phyloP scores from a whole-genome alignment of 2,797 vertebrate species.

The Emys orbicularis region DNA sequence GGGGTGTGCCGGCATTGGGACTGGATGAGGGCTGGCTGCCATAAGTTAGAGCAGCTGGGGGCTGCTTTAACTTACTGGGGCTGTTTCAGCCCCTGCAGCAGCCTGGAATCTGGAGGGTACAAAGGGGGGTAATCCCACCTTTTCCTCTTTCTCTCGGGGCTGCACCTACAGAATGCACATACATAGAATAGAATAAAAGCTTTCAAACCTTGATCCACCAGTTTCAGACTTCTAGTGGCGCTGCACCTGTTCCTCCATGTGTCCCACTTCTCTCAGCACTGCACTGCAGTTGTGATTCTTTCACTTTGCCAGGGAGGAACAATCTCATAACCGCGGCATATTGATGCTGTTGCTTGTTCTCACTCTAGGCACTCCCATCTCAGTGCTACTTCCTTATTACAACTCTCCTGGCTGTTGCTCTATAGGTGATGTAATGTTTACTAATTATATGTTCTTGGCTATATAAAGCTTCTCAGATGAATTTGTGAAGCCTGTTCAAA shows the following conservation, averaged over 20 bases:
- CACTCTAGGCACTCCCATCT: neutral
- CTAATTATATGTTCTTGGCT: slow-evolving; percentile 23
- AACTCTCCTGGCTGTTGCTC: neutral
- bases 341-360: neutral
- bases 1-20: neutral
- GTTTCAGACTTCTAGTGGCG: neutral
- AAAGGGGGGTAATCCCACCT: neutral
- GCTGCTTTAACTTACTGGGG: neutral
- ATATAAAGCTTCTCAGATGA: slow-evolving; percentile 47
- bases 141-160: neutral
- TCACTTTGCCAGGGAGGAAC: neutral
- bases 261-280: accelerated
- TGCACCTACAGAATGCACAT: neutral
- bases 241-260: accelerated
- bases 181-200: neutral
- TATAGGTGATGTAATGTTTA: slow-evolving; percentile 60
- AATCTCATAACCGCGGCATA: accelerated
- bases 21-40: neutral
- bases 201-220: neutral
- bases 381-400: neutral
- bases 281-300: neutral
- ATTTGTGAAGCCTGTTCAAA: slow-evolving; percentile 68
- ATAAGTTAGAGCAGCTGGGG: neutral
- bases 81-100: neutral
- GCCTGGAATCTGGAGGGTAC: accelerated